Evolutionary conservation across 2,888 invertebrate genomes (phyloP).

Genomic region (Heliconius ismenius): DNA sequence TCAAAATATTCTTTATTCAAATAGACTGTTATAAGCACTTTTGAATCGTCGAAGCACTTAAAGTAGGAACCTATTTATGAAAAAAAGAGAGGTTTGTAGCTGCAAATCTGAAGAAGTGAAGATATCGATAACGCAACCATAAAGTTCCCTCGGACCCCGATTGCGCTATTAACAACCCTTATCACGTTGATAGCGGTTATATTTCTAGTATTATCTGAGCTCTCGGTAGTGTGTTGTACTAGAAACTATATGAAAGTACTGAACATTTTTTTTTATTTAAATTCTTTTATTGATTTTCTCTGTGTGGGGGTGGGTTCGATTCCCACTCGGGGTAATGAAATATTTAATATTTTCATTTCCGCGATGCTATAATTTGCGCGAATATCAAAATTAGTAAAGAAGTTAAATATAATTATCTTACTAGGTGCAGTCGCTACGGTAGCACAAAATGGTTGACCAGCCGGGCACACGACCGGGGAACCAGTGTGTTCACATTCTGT

Average conservation of each 20-base stretch:
- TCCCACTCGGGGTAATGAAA: too few relatives aligned
- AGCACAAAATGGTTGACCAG: conserved; percentile 57
- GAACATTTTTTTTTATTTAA: background rate
- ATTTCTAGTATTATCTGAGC: conserved; percentile 36
- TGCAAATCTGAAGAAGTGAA: conserved; percentile 6
- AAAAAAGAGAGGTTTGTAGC: background rate
- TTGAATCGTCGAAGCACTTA: background rate
- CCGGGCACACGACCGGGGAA: conserved; percentile 51
- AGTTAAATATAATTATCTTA: conserved; percentile 44
- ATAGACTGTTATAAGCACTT: too few relatives aligned
- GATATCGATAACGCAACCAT: conserved; percentile 21
- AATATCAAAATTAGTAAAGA: background rate
- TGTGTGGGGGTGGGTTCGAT: background rate
- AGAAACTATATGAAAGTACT: background rate
- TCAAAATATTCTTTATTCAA: too few relatives aligned
- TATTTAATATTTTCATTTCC: too few relatives aligned
- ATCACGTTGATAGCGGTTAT: conserved; percentile 31
- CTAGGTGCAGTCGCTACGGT: conserved; percentile 59
- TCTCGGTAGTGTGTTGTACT: conserved; percentile 21
- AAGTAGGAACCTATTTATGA: background rate
- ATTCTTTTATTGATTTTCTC: background rate
- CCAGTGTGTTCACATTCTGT: conserved; percentile 48
- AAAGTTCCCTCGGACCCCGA: conserved; percentile 33
- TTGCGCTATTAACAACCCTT: conserved; percentile 36
- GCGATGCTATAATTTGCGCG: too few relatives aligned